Base-by-base conservation (phyloP, 1,140 invertebrate genomes). In the Tetramorium simillimum region DNA sequence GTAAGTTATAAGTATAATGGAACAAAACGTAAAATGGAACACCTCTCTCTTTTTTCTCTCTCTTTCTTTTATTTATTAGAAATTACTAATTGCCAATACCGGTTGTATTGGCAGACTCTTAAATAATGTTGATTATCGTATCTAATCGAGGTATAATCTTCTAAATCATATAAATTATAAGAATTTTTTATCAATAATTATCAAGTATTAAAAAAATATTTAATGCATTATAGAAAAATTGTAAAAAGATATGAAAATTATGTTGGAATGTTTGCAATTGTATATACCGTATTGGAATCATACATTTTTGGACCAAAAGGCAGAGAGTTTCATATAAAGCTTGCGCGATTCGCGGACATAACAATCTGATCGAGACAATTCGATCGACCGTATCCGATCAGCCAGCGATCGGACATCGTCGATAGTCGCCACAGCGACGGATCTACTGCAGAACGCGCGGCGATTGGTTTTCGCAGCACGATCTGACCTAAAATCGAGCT, bases 381-480 rank as follows among this genome's bases (percentile, higher is more conserved):
- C 75, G 85, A 75, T 86, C 73, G 81, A 65, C 28, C 51, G 69
- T 24, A n/a, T 80, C 49, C 82, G 87, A 84, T 88, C 90, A 80
- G 56, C 40, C 28, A 82, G 84, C 58, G 84, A 90, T 91, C 87
- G 89, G 73, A 53, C 53, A 70, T 85, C 58, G 85, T 63, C 77
- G 77, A 84, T 33, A 86, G 85, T 89, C 86, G 84, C 82, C 80
- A 81, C 87, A 78, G 75, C 76, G 89, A 91, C 90, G 89, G 85
- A 90, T 87, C 73, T 86, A 84, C 85, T 65, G 56, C 78, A 86
- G 86, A 86, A 87, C 86, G 86, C 82, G 72, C 67, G 65, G 85
- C 87, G 89, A 94, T 94, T 94, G 93, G 92, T 93, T 95, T 95
- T 95, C 94, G 91, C 92, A 75, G 92, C 94, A 95, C 94, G 94